These are phyloP conservation scores for Cheilosia pagana DNA, from an alignment of 2,888 invertebrate species.

Conservation along the genomic window DNA sequence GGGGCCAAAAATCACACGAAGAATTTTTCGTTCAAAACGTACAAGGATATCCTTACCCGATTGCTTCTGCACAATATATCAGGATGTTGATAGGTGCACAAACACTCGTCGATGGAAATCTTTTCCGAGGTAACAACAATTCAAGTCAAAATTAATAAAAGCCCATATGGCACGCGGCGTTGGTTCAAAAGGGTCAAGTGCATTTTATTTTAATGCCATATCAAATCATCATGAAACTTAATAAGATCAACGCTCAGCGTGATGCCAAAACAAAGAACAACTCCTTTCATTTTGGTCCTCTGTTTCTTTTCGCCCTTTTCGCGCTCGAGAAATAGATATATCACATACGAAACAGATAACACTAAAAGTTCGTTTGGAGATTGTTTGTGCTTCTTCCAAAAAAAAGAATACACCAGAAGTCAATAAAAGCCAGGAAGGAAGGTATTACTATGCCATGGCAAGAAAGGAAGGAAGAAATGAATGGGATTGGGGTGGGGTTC, in stretches of 20 bases:
- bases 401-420: constrained; percentile 47
- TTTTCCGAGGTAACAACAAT: neutral
- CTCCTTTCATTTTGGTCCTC: constrained; percentile 31
- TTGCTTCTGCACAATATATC: too few species aligned
- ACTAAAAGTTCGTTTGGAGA: constrained; percentile 38
- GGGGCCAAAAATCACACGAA: too few species aligned
- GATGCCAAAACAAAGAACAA: constrained; percentile 30
- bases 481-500: constrained; percentile 17
- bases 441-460: constrained; percentile 72
- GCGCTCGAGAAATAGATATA: constrained; percentile 24
- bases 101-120: too few species aligned
- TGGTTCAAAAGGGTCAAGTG: constrained; percentile 34
- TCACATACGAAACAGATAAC: constrained; percentile 60
- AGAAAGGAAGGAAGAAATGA: constrained; percentile 66
- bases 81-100: too few species aligned
- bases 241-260: constrained; percentile 57
- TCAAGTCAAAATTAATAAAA: constrained; percentile 4
- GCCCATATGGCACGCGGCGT: neutral
- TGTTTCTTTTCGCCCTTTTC: neutral
- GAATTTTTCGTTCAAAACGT: too few species aligned
- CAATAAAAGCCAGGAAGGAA: constrained; percentile 77
- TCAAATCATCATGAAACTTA: constrained; percentile 51
- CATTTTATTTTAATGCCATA: constrained; percentile 45
- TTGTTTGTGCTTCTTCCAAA: constrained; percentile 21
- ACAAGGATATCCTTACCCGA: too few species aligned